Percentiles rank a stretch among this genome's conserved stretches.
Conservation (phyloP, 1,140 invertebrate species). For the Thalassaphorura encarpata region DNA sequence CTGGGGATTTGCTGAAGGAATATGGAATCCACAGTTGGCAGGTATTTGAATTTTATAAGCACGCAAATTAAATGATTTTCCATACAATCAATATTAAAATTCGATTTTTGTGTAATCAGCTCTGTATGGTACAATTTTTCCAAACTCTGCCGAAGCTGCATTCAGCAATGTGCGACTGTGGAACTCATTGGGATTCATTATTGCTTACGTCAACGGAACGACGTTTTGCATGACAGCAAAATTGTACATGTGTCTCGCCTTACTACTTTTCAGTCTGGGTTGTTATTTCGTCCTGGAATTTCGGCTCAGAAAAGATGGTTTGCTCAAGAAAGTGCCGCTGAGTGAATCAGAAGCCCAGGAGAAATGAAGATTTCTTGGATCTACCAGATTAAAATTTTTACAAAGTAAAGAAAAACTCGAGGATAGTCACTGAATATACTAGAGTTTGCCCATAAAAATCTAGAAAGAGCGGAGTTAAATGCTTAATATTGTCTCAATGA, state of each 20-base stretch:
- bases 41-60: neutral
- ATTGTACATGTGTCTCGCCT: conserved; percentile 76
- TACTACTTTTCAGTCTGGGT: too few species aligned
- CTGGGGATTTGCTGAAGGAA: conserved; percentile 79
- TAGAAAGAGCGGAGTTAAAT: too few species aligned
- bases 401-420: too few species aligned
- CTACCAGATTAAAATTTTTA: too few species aligned
- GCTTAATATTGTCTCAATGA: too few species aligned
- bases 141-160: conserved; percentile 44
- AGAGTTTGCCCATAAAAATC: too few species aligned
- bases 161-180: conserved; percentile 50
- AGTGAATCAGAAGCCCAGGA: too few species aligned
- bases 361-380: too few species aligned
- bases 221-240: conserved; percentile 77
- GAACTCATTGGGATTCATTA: conserved; percentile 45
- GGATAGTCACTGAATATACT: too few species aligned
- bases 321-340: too few species aligned
- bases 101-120: conserved; percentile 35
- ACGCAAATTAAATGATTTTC: neutral
- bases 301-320: too few species aligned
- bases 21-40: neutral
- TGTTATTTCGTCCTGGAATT: too few species aligned
- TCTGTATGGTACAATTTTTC: conserved; percentile 47
- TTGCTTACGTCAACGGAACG: conserved; percentile 46
- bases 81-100: neutral